phyloP scores from a whole-genome alignment of 92 coral and sea anemone species.

The Siderastrea siderea region DNA sequence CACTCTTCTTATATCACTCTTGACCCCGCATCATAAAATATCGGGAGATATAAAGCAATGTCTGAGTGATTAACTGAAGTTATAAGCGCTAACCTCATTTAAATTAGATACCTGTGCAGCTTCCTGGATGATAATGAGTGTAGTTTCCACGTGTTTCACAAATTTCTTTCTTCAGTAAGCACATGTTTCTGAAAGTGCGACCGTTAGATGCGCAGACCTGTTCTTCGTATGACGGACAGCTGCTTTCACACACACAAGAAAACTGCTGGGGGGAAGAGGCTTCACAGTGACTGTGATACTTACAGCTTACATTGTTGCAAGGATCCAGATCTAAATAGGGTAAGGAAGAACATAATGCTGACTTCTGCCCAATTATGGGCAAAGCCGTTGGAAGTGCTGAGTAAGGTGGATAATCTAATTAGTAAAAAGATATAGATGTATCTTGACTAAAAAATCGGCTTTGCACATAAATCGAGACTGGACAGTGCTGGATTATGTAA shows the following conservation, averaged over 20 bases:
- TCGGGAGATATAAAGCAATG: too few species aligned
- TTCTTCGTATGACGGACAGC: constrained; percentile 69
- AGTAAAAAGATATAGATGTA: too few species aligned
- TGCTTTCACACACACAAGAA: constrained; percentile 68
- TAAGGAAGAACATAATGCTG: neutral
- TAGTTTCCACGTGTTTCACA: constrained; percentile 51
- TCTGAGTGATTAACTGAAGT: neutral
- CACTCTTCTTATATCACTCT: too few species aligned
- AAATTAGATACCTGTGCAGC: constrained; percentile 69
- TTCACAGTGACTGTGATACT: constrained; percentile 58
- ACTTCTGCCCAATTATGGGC: too few species aligned
- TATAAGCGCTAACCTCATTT: too few species aligned
- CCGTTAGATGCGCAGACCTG: constrained; percentile 74
- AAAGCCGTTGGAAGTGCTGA: too few species aligned
- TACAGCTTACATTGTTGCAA: constrained; percentile 57
- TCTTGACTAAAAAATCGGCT: too few species aligned
- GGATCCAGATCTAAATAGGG: constrained; percentile 71
- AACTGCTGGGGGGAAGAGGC: constrained; percentile 49
- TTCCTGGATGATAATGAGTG: constrained; percentile 59
- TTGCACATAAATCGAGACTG: too few species aligned
- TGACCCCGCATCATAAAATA: too few species aligned
- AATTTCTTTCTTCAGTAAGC: constrained; percentile 66
- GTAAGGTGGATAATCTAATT: too few species aligned
- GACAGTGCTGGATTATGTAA: too few species aligned
- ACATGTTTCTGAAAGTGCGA: constrained; percentile 66